Evolutionary conservation across 2,888 invertebrate species (phyloP), one percentile per base, ranked within the genome.

Genomic region (Hypomecis punctinalis): DNA sequence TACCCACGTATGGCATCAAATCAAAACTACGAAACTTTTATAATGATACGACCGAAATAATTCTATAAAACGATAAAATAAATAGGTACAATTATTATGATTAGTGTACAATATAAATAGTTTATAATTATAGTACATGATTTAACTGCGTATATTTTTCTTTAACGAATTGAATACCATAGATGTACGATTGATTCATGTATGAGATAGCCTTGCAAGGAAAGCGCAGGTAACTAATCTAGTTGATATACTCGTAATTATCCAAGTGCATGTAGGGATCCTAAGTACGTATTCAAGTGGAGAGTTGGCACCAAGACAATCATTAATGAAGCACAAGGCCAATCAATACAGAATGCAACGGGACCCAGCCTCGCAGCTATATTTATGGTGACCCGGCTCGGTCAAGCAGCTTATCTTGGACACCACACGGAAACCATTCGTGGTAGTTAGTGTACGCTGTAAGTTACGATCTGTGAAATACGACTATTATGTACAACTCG

Each of bases 361-460:
- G 82, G 77, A 83, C 79, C 80, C 77, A 79, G 57, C 57, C 60
- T 74, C 76, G 64, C 73, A 69, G 80, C 75, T 76, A 82, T 86
- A 86, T 85, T 84, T 84, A 85, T 84, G 72, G 83, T 84, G 82
- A 85, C 84, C 84, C 80, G 76, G 70, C 78, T 71, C 82, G 81
- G 80, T 80, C 80, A 80, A 74, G 74, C 73, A 69, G 76, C 80
- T 77, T 79, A 81, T 78, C 81, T 78, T 75, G 74, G 74, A 71
- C 72, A 76, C 72, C 72, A 66, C 74, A 78, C 76, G 76, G 74
- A 79, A 78, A 80, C 75, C 74, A 74, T 73, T 75, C 72, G 69
- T 68, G 69, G 74, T 74, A 77, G 74, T 78, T 76, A 78, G 76
- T 74, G 76, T 71, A 72, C 70, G 75, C 74, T 74, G 67, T 74